Evolutionary conservation across 2,888 invertebrate species (phyloP).

Genomic region (Eristalis arbustorum): DNA sequence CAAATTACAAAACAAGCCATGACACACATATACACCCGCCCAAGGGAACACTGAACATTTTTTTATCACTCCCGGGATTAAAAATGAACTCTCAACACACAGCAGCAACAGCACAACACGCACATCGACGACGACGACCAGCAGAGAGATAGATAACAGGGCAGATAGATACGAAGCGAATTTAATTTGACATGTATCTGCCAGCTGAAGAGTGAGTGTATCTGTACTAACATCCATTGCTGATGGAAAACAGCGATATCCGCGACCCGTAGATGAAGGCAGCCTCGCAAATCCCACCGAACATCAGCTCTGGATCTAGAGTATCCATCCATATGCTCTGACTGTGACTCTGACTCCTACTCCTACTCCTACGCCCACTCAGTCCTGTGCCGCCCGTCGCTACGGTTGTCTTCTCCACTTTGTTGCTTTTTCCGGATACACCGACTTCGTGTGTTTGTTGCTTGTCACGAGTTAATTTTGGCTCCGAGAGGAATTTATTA

Average conservation of each 20-base stretch:
- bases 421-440: not conserved
- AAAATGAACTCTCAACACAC: too few species aligned
- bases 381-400: not conserved
- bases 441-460: slow-evolving; percentile 10
- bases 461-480: slow-evolving; percentile 36
- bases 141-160: slow-evolving; percentile 35
- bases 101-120: not conserved
- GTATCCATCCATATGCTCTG: slow-evolving; percentile 37
- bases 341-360: not conserved
- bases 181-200: slow-evolving; percentile 51
- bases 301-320: slow-evolving; percentile 76
- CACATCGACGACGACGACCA: not conserved
- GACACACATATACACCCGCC: slow-evolving; percentile 11
- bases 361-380: not conserved
- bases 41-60: slow-evolving; percentile 5
- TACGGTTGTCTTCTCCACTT: not conserved
- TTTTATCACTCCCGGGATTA: slow-evolving; percentile 52
- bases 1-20: slow-evolving; percentile 39
- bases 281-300: slow-evolving; percentile 80
- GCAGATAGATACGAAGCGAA: slow-evolving; percentile 33
- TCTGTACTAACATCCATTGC: slow-evolving; percentile 77
- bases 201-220: not conserved
- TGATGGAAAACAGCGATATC: slow-evolving; percentile 77
- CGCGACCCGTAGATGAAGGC: slow-evolving; percentile 79
- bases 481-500: slow-evolving; percentile 11